A percentile compares a stretch with the other conserved stretches of the same genome.
Evolutionary conservation across 2,113 vertebrate genomes (phyloP).

Genomic region (Raphicerus campestris): DNA sequence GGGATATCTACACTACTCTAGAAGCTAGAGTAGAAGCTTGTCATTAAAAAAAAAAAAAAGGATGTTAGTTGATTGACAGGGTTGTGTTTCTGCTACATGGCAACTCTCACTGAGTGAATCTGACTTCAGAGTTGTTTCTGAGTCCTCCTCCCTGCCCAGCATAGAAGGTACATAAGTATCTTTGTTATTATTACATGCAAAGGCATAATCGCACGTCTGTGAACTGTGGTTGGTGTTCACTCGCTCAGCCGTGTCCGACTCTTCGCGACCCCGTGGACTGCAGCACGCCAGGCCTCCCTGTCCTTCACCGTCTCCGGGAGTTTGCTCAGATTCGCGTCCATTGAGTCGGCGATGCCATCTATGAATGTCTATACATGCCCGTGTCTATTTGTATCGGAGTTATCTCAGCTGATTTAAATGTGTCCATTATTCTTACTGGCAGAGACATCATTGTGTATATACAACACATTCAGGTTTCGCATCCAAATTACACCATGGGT

Average conservation of each 20-base stretch:
- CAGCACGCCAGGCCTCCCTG: not conserved
- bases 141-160: not conserved
- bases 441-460: not conserved
- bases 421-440: not conserved
- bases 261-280: not conserved
- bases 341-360: accelerated
- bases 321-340: not conserved
- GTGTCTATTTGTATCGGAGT: accelerated
- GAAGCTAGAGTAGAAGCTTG: not conserved
- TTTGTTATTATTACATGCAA: not conserved
- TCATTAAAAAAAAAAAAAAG: not conserved
- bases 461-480: not conserved
- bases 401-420: not conserved
- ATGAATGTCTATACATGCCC: not conserved
- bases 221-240: too few relatives aligned
- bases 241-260: accelerated
- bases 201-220: too few relatives aligned
- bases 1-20: not conserved
- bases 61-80: too few relatives aligned
- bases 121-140: not conserved
- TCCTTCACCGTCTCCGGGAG: not conserved
- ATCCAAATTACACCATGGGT: not conserved
- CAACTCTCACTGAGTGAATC: not conserved
- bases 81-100: not conserved
- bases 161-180: not conserved